Conservation (phyloP, 2,888 invertebrate species). For the Callinectes sapidus region DNA sequence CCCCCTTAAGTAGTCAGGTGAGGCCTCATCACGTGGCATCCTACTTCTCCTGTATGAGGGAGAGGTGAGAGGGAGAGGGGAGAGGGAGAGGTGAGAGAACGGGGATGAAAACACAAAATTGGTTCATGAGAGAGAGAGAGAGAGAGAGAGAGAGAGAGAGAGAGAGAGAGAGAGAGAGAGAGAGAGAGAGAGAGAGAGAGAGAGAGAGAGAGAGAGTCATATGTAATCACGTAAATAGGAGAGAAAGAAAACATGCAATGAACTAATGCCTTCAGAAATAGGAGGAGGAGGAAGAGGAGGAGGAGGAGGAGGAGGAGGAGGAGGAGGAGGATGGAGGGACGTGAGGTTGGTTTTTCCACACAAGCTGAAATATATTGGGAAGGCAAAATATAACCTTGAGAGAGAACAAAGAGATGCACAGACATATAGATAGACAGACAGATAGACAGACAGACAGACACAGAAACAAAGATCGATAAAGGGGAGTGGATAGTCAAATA, state of each 20-base stretch:
- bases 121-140: neutral
- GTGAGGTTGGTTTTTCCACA: neutral
- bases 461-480: neutral
- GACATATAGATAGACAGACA: neutral
- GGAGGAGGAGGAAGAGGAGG: neutral
- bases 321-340: neutral
- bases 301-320: neutral
- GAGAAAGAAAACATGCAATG: neutral
- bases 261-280: neutral
- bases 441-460: neutral
- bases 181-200: constrained; percentile 27
- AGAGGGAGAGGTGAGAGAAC: too few relatives aligned
- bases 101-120: neutral
- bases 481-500: neutral
- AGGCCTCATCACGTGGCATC: constrained; percentile 22
- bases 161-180: neutral
- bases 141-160: neutral
- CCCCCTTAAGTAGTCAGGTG: neutral
- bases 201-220: constrained; percentile 28
- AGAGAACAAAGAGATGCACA: neutral
- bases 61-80: constrained; percentile 31
- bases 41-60: neutral
- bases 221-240: constrained; percentile 2
- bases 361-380: neutral
- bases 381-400: neutral